These are phyloP conservation scores for Meleagris gallopavo DNA, from an alignment of 2,113 vertebrate genomes.

Conservation along the genomic window DNA sequence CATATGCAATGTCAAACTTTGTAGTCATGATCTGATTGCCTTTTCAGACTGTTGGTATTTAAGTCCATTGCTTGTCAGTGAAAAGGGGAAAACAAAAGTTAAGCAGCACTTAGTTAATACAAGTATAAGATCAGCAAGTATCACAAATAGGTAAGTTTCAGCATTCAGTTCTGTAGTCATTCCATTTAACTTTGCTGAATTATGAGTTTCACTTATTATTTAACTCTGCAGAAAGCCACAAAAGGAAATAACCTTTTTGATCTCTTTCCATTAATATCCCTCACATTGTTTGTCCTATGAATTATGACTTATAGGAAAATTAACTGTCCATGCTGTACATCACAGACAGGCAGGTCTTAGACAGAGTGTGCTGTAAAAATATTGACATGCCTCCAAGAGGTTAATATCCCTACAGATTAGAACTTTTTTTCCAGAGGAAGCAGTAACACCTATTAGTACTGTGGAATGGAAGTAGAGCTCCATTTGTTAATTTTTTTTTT, in stretches of 20 bases:
- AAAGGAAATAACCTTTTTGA: constrained; percentile 57
- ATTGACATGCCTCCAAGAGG: constrained; percentile 38
- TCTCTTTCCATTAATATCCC: constrained; percentile 58
- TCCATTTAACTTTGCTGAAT: constrained; percentile 57
- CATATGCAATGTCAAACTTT: not conserved
- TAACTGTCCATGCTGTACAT: constrained; percentile 35
- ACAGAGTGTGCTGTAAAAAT: constrained; percentile 50
- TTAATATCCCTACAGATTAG: constrained; percentile 38
- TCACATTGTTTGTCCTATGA: constrained; percentile 62
- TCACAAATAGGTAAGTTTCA: not conserved
- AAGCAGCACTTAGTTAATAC: not conserved
- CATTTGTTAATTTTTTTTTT: not conserved
- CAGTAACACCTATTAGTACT: constrained; percentile 38
- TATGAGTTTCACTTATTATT: constrained; percentile 62
- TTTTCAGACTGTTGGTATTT: not conserved
- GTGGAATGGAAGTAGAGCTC: not conserved
- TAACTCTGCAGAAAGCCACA: constrained; percentile 47
- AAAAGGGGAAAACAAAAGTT: constrained; percentile 2
- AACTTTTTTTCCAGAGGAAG: constrained; percentile 56
- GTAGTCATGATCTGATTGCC: not conserved
- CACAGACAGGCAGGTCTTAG: constrained; percentile 16
- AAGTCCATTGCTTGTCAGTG: not conserved
- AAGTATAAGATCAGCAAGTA: not conserved
- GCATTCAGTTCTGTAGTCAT: not conserved
- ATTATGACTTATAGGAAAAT: constrained; percentile 66